phyloP scores from a whole-genome alignment of 2,113 vertebrate species.

The Pseudorasbora parva region DNA sequence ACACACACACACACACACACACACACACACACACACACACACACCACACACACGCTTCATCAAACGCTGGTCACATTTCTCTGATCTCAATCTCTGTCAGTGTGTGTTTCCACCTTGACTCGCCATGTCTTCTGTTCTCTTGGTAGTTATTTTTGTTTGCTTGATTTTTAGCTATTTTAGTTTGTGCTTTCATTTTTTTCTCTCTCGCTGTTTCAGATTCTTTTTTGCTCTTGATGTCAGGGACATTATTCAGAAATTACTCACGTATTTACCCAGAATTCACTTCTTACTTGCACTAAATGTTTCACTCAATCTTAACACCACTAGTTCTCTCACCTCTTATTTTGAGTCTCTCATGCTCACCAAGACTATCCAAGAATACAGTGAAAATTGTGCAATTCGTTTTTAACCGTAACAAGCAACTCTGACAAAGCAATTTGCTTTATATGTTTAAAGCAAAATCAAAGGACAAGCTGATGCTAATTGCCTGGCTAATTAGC shows the following conservation, averaged over 20 bases:
- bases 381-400: no score
- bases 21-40: no score
- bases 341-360: background rate
- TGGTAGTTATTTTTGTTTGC: background rate
- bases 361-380: no score
- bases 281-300: background rate
- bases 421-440: no score
- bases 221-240: background rate
- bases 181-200: background rate
- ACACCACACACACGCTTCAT: background rate
- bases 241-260: background rate
- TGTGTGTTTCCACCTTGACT: background rate
- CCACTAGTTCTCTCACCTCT: no score
- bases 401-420: no score
- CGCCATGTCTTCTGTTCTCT: background rate
- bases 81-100: background rate
- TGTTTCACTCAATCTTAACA: background rate
- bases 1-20: no score
- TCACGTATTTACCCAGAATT: background rate
- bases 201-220: background rate
- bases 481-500: no score
- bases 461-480: no score
- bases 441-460: no score
- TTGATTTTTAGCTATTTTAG: background rate
- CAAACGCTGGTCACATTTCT: background rate